Percentiles rank a stretch among this genome's conserved stretches.
phyloP scores from a whole-genome alignment of 2,113 vertebrate species.

The Gulo gulo region DNA sequence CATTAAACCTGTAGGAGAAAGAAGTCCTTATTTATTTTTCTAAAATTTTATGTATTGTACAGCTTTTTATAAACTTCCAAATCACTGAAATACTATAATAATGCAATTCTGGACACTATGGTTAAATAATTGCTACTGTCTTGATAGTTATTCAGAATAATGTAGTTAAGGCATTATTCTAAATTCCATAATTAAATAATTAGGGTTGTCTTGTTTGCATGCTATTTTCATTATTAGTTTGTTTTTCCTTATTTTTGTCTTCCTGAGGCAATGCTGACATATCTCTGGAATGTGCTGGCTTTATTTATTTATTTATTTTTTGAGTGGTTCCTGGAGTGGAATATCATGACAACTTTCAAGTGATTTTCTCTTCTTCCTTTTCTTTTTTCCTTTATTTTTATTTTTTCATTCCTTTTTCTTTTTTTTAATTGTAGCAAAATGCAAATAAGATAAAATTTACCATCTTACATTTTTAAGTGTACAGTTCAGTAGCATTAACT shows the following conservation, averaged over 20 bases:
- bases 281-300: background rate
- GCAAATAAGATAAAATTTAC: background rate
- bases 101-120: conserved; percentile 52
- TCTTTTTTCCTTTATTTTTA: background rate
- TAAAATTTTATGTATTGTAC: background rate
- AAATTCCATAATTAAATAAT: conserved; percentile 69
- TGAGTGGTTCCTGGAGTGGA: background rate
- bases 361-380: background rate
- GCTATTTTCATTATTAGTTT: conserved; percentile 44
- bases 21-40: background rate
- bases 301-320: background rate
- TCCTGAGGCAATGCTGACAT: background rate
- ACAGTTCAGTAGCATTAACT: background rate
- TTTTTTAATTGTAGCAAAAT: background rate
- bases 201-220: conserved; percentile 40
- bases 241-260: conserved; percentile 36
- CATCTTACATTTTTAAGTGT: background rate
- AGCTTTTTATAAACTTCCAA: conserved; percentile 28
- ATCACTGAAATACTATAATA: conserved; percentile 48
- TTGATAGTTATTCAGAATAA: conserved; percentile 53
- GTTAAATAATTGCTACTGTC: conserved; percentile 63
- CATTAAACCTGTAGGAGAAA: background rate
- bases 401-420: background rate
- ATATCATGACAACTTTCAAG: background rate
- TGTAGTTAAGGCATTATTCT: conserved; percentile 43